Conservation (phyloP, 92 coral and sea anemone genomes). For the Palythoa grandiflora region DNA sequence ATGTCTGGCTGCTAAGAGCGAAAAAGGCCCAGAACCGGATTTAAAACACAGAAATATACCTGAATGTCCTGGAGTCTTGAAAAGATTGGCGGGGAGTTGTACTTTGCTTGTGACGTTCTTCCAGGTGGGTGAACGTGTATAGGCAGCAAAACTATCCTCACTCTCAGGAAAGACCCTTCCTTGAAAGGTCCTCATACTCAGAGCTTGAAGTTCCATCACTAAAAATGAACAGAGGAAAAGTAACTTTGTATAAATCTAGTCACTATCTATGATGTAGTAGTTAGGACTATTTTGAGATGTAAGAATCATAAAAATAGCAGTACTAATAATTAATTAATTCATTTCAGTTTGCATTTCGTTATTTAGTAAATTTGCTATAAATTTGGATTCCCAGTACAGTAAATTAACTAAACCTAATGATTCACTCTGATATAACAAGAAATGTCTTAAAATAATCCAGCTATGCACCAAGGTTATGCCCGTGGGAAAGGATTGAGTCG, state of each 20-base stretch:
- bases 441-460: no score
- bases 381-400: no score
- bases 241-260: neutral
- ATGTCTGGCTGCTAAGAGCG: neutral
- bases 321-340: no score
- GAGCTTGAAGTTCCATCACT: slow-evolving; percentile 45
- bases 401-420: no score
- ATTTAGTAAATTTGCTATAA: no score
- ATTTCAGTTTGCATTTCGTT: no score
- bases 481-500: no score
- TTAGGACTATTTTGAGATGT: no score
- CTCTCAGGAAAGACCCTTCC: slow-evolving; percentile 40
- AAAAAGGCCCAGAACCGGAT: neutral
- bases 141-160: slow-evolving; percentile 24
- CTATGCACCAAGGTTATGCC: no score
- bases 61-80: slow-evolving; percentile 70
- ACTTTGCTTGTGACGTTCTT: slow-evolving; percentile 66
- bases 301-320: no score
- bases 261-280: no score
- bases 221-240: neutral
- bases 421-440: no score
- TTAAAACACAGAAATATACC: slow-evolving; percentile 51
- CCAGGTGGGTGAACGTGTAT: slow-evolving; percentile 21
- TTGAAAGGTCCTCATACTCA: slow-evolving; percentile 34
- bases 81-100: slow-evolving; percentile 72